These are phyloP conservation scores for Megatriorchis doriae DNA, from an alignment of 2,113 vertebrate species.

Conservation along the genomic window DNA sequence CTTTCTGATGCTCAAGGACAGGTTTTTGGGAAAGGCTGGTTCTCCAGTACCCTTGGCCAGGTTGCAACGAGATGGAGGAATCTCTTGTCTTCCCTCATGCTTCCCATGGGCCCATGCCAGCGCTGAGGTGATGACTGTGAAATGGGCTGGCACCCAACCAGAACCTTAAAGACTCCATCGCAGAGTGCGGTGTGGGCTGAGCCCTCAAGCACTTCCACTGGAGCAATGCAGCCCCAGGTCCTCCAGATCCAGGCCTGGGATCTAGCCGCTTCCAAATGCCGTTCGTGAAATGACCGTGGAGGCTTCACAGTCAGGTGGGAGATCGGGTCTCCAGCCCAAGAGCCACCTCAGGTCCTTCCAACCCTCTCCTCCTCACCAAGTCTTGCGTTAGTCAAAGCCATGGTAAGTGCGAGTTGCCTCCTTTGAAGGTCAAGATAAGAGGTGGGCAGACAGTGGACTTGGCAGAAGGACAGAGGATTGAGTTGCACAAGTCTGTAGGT, in stretches of 20 bases:
- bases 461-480: not conserved
- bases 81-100: not conserved
- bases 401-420: not conserved
- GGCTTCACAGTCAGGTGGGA: not conserved
- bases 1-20: not conserved
- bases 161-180: not conserved
- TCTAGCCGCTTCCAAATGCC: not conserved
- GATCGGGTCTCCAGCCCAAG: not conserved
- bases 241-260: not conserved
- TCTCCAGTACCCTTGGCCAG: not conserved
- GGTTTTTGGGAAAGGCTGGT: not conserved
- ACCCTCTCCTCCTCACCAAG: not conserved
- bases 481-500: not conserved
- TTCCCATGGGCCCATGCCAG: not conserved
- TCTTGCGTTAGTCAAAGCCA: not conserved
- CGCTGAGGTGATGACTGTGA: rapidly evolving
- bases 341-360: not conserved
- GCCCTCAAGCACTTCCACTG: not conserved
- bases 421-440: not conserved
- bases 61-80: not conserved
- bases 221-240: not conserved
- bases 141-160: not conserved
- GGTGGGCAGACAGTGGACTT: not conserved
- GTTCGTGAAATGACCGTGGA: rapidly evolving
- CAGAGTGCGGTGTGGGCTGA: not conserved